Evolutionary conservation across 2,888 invertebrate species (phyloP), one percentile per base, ranked within the genome.

Genomic region (Oscheius sp.): DNA sequence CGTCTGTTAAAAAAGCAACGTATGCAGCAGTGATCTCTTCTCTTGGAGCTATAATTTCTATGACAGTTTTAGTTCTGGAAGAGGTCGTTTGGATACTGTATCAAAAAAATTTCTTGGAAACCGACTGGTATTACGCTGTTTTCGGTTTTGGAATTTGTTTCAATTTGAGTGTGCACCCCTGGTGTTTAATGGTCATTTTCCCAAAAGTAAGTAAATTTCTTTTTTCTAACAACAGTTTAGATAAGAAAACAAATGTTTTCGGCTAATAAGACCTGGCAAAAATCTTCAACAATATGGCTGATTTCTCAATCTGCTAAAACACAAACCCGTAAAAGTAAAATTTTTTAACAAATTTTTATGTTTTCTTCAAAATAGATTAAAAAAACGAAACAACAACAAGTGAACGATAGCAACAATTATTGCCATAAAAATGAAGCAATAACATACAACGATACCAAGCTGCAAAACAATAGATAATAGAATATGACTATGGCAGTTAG

Each of bases 151-250:
- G 52, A 27, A 29, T 52, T 29, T 52, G 25, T 29, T 52, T 27
- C 2, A 52, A 52, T 52, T 29, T 52, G 2, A 27, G 52, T 27
- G 27, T 52, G 1, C 52, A 52, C n/a, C 52, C 52, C 1, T 52
- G 52, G 52, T 52, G 52, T 27, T 29, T 52, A 8, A 52, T 52
- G 52, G 29, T 27, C 31, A 52, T 52, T 52, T 52, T 52, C 27
- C 52, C 52, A 1, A 29, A 52, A 29, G 52, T 52, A n/a, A 27
- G 52, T 25, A 15, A 12, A 42, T 12, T 12, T 6, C 42, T 20
- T 4, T 27, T 52, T 27, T 17, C 48, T 4, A 25, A 6, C 3
- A 48, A 48, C 17, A 48, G 4, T 48, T 27, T 52, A 52, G 52
- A 52, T 52, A 12, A 6, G 52, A 6, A 52, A 52, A n/a, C 25